Base-by-base conservation (phyloP, 1,140 invertebrate species). In the Aethina tumida region DNA sequence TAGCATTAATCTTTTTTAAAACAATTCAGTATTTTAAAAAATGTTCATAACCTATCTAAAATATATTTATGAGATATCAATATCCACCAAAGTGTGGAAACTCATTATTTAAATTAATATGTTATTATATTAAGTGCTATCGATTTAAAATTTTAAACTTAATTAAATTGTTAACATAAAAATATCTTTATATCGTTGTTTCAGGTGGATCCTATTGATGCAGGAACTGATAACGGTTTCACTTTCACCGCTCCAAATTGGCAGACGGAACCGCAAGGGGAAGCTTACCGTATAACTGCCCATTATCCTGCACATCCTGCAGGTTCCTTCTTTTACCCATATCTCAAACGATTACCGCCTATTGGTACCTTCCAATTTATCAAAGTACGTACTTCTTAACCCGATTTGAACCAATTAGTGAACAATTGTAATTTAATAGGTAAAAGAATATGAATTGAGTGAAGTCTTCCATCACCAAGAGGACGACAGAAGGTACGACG, bases 241-340 rank as follows among this genome's bases (percentile, higher is more conserved):
- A 93, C 92, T 33, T 98, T 97, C 62, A 96, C 92, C 41, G 90
- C 92, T 17, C 85, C 87, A 18, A 94, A 96, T 65, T 90, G 87
- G 79, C 80, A 84, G 24, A 93, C 90, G 2, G 77, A 84, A 37
- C 93, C 93, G 0, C 84, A 84, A 61, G 86, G 88, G 48, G 81
- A 84, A 46, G 86, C 94, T 31, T 86, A 87, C 61, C 75, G 79
- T 49, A 93, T 97, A 62, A 95, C 91, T 14, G 84, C 88, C 18
- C 77, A 78, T 39, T 84, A 83, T 66, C 90, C 91, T n/a, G 79
- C 82, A 36, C 88, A 97, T 68, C 85, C 85, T 4, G 86, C 87
- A 13, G 87, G 88, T 18, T 96, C 93, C 21, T 98, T 98, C 70
- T 94, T 87, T 70, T 94, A 96, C 64, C 81, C 85, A 10, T 81